Conservation (phyloP, 2,888 invertebrate genomes). For the Dynastes hyllus region DNA sequence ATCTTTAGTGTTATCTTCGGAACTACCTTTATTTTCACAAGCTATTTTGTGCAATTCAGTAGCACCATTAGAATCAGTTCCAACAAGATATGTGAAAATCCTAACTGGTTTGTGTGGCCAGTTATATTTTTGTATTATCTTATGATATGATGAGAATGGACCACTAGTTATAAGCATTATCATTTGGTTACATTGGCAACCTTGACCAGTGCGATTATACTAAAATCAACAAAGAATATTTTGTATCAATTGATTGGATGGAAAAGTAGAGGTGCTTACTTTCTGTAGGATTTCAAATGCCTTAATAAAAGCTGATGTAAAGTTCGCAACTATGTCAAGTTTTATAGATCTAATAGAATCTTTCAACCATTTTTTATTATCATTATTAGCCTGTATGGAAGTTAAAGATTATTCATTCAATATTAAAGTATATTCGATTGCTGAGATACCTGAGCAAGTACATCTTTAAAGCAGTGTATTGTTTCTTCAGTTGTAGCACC, state of each 20-base stretch:
- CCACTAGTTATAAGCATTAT: conserved; percentile 98
- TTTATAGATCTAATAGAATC: conserved; percentile 83
- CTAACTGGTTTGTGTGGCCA: conserved; percentile 95
- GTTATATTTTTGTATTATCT: conserved; percentile 85
- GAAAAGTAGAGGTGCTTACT: conserved; percentile 71
- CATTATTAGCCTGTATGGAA: conserved; percentile 81
- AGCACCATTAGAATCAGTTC: conserved; percentile 91
- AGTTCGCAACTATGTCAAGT: conserved; percentile 89
- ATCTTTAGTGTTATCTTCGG: not conserved
- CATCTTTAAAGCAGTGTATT: conserved; percentile 92
- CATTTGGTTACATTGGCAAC: conserved; percentile 97
- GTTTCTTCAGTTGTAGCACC: conserved; percentile 88
- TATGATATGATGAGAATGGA: conserved; percentile 81
- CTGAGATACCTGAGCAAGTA: conserved; percentile 86
- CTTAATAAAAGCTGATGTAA: conserved; percentile 91
- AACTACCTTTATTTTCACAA: conserved; percentile 94
- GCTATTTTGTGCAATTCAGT: conserved; percentile 95
- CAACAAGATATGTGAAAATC: conserved; percentile 96
- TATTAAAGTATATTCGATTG: not conserved
- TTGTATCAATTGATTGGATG: not conserved
- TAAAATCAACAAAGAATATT: conserved; percentile 66
- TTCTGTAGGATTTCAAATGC: conserved; percentile 94
- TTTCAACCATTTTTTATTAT: conserved; percentile 87
- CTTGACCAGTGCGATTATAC: conserved; percentile 88
- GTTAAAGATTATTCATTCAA: not conserved